Evolutionary conservation across 2,113 vertebrate species (phyloP).

Genomic region (Pteropus alecto): DNA sequence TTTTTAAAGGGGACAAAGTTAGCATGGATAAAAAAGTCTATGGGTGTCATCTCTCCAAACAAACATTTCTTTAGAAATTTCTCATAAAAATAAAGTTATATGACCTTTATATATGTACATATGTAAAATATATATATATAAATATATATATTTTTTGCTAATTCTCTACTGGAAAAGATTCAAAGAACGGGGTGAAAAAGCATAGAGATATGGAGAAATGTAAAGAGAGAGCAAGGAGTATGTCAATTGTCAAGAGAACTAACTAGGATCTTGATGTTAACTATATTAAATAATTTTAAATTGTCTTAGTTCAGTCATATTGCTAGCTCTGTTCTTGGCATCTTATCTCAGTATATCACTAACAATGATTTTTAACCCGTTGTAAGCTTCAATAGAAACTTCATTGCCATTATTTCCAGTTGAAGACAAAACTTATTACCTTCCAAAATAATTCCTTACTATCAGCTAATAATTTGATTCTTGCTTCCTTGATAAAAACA

Average conservation of each 20-base stretch:
- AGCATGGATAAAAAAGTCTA: neutral
- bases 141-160: neutral
- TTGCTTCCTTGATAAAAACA: neutral
- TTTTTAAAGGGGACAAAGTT: neutral
- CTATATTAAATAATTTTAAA: neutral
- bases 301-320: neutral
- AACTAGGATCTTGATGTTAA: neutral
- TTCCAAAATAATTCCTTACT: neutral
- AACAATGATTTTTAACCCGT: neutral
- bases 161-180: neutral
- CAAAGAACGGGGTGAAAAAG: neutral
- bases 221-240: neutral
- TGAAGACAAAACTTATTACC: neutral
- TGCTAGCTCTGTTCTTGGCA: neutral
- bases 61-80: slow-evolving; percentile 9
- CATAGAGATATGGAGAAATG: neutral
- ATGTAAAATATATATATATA: too few relatives aligned
- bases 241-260: neutral
- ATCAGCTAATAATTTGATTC: neutral
- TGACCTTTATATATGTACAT: neutral
- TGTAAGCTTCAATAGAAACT: neutral
- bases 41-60: neutral
- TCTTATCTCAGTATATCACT: neutral
- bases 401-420: neutral
- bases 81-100: neutral